These are phyloP conservation scores for Bryconaethiops microstoma DNA, from an alignment of 2,797 vertebrate species.

Conservation along the genomic window DNA sequence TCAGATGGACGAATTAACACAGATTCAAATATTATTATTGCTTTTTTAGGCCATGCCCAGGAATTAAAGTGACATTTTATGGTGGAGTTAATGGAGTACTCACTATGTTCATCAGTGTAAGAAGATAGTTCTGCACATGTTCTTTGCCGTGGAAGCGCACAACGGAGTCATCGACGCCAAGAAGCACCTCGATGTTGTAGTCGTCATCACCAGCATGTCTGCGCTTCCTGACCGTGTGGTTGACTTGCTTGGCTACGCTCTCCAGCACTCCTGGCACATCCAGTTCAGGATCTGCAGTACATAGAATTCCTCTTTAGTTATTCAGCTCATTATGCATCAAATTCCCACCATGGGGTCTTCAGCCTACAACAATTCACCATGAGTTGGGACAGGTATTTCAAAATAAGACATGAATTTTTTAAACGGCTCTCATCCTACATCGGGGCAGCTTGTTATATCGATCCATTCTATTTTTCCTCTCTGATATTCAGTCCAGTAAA, in stretches of 20 bases:
- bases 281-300: slow-evolving; percentile 69
- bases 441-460: no score
- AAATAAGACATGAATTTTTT: no score
- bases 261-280: slow-evolving; percentile 72
- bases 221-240: slow-evolving; percentile 74
- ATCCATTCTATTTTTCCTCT: no score
- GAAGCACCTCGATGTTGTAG: slow-evolving; percentile 96
- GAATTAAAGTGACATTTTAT: not conserved
- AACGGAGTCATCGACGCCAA: slow-evolving; percentile 95
- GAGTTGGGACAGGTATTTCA: not conserved
- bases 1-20: no score
- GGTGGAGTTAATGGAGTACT: slow-evolving; percentile 67
- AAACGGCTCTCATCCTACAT: no score
- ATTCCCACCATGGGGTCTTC: not conserved
- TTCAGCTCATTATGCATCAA: slow-evolving; percentile 6
- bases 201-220: slow-evolving; percentile 83
- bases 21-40: no score
- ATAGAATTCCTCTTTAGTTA: not conserved
- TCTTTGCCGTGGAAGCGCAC: slow-evolving; percentile 98
- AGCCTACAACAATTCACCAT: not conserved
- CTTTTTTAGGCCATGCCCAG: no score
- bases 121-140: slow-evolving; percentile 97
- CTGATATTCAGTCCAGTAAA: no score
- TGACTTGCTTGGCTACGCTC: slow-evolving; percentile 78
- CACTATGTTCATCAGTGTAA: slow-evolving; percentile 99